Base-by-base conservation (phyloP, 1,140 invertebrate species). In the Dreissena rostriformis region DNA sequence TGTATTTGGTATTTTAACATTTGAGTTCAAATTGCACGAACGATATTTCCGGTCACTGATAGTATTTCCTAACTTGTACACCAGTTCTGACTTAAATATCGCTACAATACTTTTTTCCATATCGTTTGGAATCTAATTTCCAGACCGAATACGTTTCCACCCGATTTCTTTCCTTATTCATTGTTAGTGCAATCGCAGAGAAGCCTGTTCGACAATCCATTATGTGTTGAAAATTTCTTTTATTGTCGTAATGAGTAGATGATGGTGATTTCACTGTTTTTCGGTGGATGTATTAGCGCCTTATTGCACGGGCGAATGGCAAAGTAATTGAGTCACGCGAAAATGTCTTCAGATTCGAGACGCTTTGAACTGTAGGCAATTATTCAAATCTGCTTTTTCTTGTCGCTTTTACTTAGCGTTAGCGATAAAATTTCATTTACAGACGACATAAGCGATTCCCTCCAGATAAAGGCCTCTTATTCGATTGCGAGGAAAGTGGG, bases 211-310 rank as follows among this genome's bases (percentile, higher is more conserved):
- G 57, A 55, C 68, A 67, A 82, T 74, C 57, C 80, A 82, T 82
- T 82, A 82, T 82, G 80, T 82, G 65, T 55, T 67, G 80, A 82
- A 82, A 82, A 82, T 75, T 74, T 82, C 80, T 82, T 82, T 82
- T 82, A 82, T 82, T 82, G 57, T 51, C 67, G 70, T 82, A 82
- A 82, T 82, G 80, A 67, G 71, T 24, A 53, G 61, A 73, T 74
- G 72, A 82, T 74, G 80, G 63, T 39, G 72, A 82, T 73, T 82
- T 82, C 71, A 82, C 74, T 75, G 80, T 28, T 68, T 66, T 74
- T 75, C 80, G 61, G 55, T 71, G 80, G 63, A 73, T 55, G 66
- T 73, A 82, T 82, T 82, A 82, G 63, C 80, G 80, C 73, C 67
- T 82, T 82, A 82, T 82, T 73, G 80, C 80, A 82, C 66, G 80